phyloP scores from a whole-genome alignment of 2,888 invertebrate genomes.

The Mylabris sibirica region DNA sequence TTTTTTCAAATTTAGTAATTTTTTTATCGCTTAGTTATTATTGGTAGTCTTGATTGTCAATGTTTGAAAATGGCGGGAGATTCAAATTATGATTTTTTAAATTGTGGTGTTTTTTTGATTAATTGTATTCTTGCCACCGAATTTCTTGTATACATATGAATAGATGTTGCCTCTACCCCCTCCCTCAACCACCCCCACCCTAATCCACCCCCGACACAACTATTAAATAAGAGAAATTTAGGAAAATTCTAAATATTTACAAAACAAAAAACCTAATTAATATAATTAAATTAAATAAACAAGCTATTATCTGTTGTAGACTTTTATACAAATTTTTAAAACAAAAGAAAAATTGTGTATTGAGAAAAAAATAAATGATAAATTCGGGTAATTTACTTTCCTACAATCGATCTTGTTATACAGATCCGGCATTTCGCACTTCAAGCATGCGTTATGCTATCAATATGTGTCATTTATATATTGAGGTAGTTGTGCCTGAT shows the following conservation, averaged over 20 bases:
- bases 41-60: slow-evolving; percentile 1
- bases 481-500: slow-evolving; percentile 28
- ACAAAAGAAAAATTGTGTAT: slow-evolving; percentile 41
- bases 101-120: neutral
- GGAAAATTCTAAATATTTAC: slow-evolving; percentile 44
- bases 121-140: neutral
- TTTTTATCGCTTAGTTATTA: slow-evolving; percentile 17
- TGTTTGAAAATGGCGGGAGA: slow-evolving; percentile 14
- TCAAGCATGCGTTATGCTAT: too few species aligned
- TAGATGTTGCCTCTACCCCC: slow-evolving; percentile 47
- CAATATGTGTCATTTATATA: too few species aligned
- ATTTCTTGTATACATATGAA: slow-evolving; percentile 33
- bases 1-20: slow-evolving; percentile 25
- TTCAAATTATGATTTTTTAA: slow-evolving; percentile 2
- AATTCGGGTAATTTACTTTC: slow-evolving; percentile 25
- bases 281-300: slow-evolving; percentile 25
- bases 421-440: too few species aligned
- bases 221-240: slow-evolving; percentile 23
- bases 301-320: slow-evolving; percentile 46
- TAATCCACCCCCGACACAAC: too few species aligned
- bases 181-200: neutral
- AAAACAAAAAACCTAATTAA: slow-evolving; percentile 29
- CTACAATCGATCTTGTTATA: neutral
- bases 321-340: slow-evolving; percentile 42
- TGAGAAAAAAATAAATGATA: slow-evolving; percentile 37